phyloP scores from a whole-genome alignment of 2,888 invertebrate species.

The Sylvicola cinctus region DNA sequence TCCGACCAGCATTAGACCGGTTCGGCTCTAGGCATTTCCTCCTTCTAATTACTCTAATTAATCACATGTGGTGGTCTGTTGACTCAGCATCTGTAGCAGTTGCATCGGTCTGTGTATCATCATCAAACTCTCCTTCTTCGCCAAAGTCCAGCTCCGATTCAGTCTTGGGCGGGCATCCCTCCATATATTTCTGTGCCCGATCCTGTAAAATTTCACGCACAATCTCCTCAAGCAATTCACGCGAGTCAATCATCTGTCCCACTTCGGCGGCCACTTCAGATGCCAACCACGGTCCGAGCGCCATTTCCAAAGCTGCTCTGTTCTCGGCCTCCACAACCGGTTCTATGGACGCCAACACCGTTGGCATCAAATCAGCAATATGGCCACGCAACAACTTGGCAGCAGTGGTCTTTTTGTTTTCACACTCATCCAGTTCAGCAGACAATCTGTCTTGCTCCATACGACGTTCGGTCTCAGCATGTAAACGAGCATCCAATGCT shows the following conservation, averaged over 20 bases:
- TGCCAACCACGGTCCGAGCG: conserved; percentile 58
- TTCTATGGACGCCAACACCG: conserved; percentile 55
- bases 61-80: too few species aligned
- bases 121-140: too few species aligned
- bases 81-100: too few species aligned
- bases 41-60: too few species aligned
- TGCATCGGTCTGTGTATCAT: too few species aligned
- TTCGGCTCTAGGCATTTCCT: too few species aligned
- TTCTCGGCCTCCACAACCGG: conserved; percentile 21
- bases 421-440: conserved; percentile 42
- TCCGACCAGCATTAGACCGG: too few species aligned
- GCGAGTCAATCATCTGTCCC: conserved; percentile 57
- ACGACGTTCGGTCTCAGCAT: conserved; percentile 50
- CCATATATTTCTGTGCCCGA: conserved; percentile 37
- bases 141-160: too few species aligned
- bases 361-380: conserved; percentile 67
- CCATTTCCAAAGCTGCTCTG: conserved; percentile 43
- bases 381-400: conserved; percentile 69
- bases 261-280: conserved; percentile 62
- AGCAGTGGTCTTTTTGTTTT: conserved; percentile 63
- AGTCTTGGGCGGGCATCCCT: not conserved
- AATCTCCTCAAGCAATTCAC: conserved; percentile 61
- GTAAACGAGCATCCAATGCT: conserved; percentile 50
- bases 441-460: conserved; percentile 48
- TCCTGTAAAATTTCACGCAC: conserved; percentile 59